Percentiles rank a stretch among this genome's conserved stretches.
Conservation (phyloP, 2,888 invertebrate species). For the Epinotia brunnichana region DNA sequence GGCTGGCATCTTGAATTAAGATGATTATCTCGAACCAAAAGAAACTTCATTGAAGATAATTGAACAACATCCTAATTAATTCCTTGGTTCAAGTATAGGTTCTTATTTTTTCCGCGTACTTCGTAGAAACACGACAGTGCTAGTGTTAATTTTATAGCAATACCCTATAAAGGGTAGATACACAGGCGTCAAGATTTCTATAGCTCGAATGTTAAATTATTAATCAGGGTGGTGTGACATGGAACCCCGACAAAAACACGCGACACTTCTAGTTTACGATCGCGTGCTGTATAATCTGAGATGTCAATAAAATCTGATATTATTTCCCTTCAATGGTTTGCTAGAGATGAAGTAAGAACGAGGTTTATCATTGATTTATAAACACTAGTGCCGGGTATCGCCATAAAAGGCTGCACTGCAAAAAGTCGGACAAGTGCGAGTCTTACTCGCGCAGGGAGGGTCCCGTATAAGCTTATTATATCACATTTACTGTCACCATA, state of each 20-base stretch:
- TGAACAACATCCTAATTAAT: too few relatives aligned
- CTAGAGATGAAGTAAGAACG: conserved; percentile 33
- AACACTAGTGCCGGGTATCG: conserved; percentile 6
- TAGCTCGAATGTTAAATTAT: conserved; percentile 26
- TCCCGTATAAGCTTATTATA: too few relatives aligned
- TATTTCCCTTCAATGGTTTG: conserved; percentile 34
- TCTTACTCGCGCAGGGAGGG: too few relatives aligned
- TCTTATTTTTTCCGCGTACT: too few relatives aligned
- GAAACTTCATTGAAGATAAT: too few relatives aligned
- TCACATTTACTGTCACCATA: too few relatives aligned
- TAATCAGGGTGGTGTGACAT: conserved; percentile 24
- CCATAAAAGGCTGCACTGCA: conserved; percentile 22
- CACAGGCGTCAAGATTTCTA: conserved; percentile 21
- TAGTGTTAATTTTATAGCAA: conserved; percentile 6
- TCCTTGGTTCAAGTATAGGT: too few relatives aligned
- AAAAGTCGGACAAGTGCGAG: background rate
- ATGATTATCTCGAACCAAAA: too few relatives aligned
- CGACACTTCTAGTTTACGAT: conserved; percentile 31
- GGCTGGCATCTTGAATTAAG: too few relatives aligned
- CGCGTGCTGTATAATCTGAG: conserved; percentile 37
- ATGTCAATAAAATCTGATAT: conserved; percentile 39
- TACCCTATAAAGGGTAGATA: conserved; percentile 9
- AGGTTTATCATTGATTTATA: conserved; percentile 39
- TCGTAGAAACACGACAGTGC: background rate
- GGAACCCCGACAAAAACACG: conserved; percentile 22